A percentile compares a stretch with the other conserved stretches of the same genome.
These are phyloP conservation scores for Coregonus sp. DNA, from an alignment of 2,797 vertebrate species.

Conservation along the genomic window DNA sequence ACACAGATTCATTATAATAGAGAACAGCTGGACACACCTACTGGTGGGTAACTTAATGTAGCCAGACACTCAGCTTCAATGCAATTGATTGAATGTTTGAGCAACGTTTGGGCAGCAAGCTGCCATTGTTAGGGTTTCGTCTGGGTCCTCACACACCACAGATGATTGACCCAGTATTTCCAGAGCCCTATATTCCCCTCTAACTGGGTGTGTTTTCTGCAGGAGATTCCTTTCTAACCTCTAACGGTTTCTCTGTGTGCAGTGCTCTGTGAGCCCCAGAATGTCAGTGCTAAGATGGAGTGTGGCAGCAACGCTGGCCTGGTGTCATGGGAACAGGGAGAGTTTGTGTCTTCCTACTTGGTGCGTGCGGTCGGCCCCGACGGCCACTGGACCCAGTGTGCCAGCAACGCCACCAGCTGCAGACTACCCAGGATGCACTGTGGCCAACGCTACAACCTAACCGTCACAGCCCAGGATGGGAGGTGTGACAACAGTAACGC, in stretches of 20 bases:
- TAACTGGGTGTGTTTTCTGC: neutral
- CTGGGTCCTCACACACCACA: too few relatives aligned
- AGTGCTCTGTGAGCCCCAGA: conserved; percentile 72
- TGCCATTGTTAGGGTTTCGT: too few relatives aligned
- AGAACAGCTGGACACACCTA: too few relatives aligned
- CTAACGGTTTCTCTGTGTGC: conserved; percentile 5
- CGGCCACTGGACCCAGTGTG: conserved; percentile 64
- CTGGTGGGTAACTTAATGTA: too few relatives aligned
- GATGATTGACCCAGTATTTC: neutral
- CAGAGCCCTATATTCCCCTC: neutral
- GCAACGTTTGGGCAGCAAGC: too few relatives aligned
- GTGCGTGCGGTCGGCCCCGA: conserved; percentile 64
- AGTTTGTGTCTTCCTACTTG: conserved; percentile 53
- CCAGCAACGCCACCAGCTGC: conserved; percentile 56
- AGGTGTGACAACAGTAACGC: conserved; percentile 64
- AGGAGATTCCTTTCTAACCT: neutral
- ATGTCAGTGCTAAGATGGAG: conserved; percentile 52
- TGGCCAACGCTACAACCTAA: conserved; percentile 76
- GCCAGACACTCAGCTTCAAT: too few relatives aligned
- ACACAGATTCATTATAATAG: neutral
- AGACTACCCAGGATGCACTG: conserved; percentile 68
- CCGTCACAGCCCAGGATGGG: conserved; percentile 67
- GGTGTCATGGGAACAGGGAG: conserved; percentile 71
- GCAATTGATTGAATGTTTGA: too few relatives aligned
- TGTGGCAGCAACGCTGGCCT: conserved; percentile 66